These are phyloP conservation scores for Drosophila lini DNA, from an alignment of 1,140 invertebrate species.

Conservation along the genomic window DNA sequence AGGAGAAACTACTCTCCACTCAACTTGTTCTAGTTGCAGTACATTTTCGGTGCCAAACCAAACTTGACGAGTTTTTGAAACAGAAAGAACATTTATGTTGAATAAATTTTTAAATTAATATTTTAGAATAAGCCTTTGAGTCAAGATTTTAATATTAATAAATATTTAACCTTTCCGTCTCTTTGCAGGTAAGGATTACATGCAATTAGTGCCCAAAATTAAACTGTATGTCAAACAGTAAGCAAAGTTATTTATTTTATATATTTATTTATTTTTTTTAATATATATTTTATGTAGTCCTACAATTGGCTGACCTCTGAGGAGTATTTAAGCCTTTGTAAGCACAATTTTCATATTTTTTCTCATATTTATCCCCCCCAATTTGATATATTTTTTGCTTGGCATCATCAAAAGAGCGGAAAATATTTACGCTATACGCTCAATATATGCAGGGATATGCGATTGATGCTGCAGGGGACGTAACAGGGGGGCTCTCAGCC, in stretches of 20 bases:
- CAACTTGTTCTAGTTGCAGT: neutral
- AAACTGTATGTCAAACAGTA: neutral
- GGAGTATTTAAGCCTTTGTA: neutral
- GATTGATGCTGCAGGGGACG: constrained; percentile 12
- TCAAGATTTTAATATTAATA: neutral
- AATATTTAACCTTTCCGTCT: neutral
- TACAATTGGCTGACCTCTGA: neutral
- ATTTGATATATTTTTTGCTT: constrained; percentile 1
- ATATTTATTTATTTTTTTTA: neutral
- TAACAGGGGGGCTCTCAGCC: neutral
- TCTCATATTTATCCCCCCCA: neutral
- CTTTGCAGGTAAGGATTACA: constrained; percentile 9
- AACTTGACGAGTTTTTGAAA: neutral
- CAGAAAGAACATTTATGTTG: neutral
- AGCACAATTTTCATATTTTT: neutral
- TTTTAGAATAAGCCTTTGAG: neutral
- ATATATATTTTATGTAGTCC: neutral
- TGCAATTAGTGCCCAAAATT: neutral
- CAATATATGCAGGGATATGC: constrained; percentile 42
- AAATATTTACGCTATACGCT: constrained; percentile 41
- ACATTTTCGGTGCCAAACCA: neutral
- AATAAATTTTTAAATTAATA: neutral
- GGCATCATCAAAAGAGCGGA: constrained; percentile 46
- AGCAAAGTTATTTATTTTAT: neutral
- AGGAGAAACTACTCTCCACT: neutral